A percentile compares a stretch with the other conserved stretches of the same genome.
Evolutionary conservation across 2,888 invertebrate species (phyloP).

Genomic region (Drosophila sordidapex): DNA sequence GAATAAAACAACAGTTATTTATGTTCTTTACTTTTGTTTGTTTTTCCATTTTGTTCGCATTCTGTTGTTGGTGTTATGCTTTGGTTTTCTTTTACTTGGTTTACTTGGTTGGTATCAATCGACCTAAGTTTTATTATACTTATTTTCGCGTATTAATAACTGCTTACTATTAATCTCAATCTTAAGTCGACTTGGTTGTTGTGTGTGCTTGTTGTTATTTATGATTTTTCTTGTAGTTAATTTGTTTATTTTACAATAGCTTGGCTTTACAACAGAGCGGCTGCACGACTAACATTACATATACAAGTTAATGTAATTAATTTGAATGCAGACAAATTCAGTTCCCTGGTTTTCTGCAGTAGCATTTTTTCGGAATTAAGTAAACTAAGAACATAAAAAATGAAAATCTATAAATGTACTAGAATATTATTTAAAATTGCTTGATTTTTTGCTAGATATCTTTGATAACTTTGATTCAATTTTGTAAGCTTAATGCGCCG

Average conservation of each 20-base stretch:
- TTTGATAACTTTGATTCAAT: background rate
- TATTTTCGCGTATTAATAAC: constrained; percentile 71
- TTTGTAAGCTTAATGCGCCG: background rate
- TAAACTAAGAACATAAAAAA: background rate
- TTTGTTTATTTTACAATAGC: constrained; percentile 66
- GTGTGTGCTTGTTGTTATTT: constrained; percentile 33
- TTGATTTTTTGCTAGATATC: background rate
- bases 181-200: constrained; percentile 56
- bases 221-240: constrained; percentile 38
- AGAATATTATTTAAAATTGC: constrained; percentile 2
- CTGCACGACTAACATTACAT: background rate
- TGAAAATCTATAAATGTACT: background rate
- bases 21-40: constrained; percentile 61
- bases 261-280: constrained; percentile 43
- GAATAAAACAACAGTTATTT: constrained; percentile 76
- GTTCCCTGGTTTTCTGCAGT: background rate
- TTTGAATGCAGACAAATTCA: background rate
- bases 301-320: background rate
- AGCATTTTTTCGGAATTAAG: background rate
- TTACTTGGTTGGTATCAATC: constrained; percentile 49
- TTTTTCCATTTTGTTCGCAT: constrained; percentile 47
- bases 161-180: constrained; percentile 70
- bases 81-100: constrained; percentile 28
- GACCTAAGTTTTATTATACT: constrained; percentile 58
- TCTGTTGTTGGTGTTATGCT: constrained; percentile 40